Conservation (phyloP, 2,888 invertebrate species). For the Hirtodrosophila trivittata region DNA sequence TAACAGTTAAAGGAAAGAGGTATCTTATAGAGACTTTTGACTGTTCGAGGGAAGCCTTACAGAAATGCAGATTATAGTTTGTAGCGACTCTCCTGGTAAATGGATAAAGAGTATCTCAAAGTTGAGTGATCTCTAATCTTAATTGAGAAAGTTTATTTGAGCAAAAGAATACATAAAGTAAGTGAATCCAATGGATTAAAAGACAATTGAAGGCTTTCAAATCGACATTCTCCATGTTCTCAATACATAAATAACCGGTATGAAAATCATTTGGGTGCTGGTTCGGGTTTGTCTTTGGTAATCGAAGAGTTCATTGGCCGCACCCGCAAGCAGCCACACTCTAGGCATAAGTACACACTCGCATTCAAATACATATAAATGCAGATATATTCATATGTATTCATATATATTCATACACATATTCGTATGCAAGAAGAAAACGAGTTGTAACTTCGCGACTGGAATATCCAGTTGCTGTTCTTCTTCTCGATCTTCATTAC, state of each 20-base stretch:
- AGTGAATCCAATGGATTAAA: neutral
- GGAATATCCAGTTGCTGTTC: slow-evolving; percentile 61
- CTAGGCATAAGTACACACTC: slow-evolving; percentile 56
- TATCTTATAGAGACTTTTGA: too few species aligned
- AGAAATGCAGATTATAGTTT: too few species aligned
- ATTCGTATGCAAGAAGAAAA: slow-evolving; percentile 29
- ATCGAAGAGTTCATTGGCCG: slow-evolving; percentile 59
- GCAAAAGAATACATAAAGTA: slow-evolving; percentile 8
- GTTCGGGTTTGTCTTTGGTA: slow-evolving; percentile 8
- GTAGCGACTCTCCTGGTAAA: too few species aligned
- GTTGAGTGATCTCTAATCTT: too few species aligned
- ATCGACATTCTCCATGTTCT: slow-evolving; percentile 24
- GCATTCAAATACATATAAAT: neutral
- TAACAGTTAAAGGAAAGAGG: too few species aligned
- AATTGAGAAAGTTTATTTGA: neutral
- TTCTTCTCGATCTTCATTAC: too few species aligned
- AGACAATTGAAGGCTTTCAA: neutral
- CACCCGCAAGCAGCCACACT: slow-evolving; percentile 30
- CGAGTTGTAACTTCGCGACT: slow-evolving; percentile 54
- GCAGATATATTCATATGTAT: neutral
- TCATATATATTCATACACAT: neutral
- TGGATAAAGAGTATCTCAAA: too few species aligned
- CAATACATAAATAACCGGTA: slow-evolving; percentile 24
- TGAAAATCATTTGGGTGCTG: neutral
- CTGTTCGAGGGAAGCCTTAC: too few species aligned